These are phyloP conservation scores for Dasysyrphus tricinctus DNA, from an alignment of 2,888 invertebrate genomes.

Conservation along the genomic window DNA sequence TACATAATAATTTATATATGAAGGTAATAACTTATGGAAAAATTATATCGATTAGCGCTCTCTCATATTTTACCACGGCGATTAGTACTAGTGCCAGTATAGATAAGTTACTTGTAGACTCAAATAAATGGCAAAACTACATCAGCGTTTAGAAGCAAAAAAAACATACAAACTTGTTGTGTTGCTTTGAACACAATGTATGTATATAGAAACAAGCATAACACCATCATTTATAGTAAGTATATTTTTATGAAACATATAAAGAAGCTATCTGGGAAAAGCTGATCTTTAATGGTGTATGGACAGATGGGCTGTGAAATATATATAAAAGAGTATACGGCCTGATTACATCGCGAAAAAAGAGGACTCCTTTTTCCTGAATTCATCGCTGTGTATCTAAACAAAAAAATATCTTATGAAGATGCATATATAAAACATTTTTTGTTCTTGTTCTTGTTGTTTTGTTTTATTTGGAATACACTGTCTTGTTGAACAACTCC, in stretches of 20 bases:
- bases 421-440: slow-evolving; percentile 25
- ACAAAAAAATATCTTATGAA: slow-evolving; percentile 40
- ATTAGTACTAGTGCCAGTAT: slow-evolving; percentile 34
- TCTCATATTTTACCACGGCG: slow-evolving; percentile 46
- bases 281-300: slow-evolving; percentile 55
- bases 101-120: slow-evolving; percentile 25
- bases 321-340: slow-evolving; percentile 40
- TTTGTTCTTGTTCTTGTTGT: not conserved
- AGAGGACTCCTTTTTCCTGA: slow-evolving; percentile 35
- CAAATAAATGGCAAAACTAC: slow-evolving; percentile 42
- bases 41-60: slow-evolving; percentile 43
- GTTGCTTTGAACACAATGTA: slow-evolving; percentile 20
- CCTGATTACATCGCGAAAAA: slow-evolving; percentile 65
- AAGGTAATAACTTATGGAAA: not conserved
- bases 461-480: slow-evolving; percentile 12
- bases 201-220: slow-evolving; percentile 26
- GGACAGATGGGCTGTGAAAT: slow-evolving; percentile 54
- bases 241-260: slow-evolving; percentile 11
- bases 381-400: slow-evolving; percentile 4
- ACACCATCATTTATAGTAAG: not conserved
- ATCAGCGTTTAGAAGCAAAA: slow-evolving; percentile 18
- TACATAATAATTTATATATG: not conserved
- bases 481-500: slow-evolving; percentile 2
- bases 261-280: slow-evolving; percentile 43
- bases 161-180: slow-evolving; percentile 48